phyloP scores from a whole-genome alignment of 2,113 vertebrate species.

The Cebidichthys violaceus region DNA sequence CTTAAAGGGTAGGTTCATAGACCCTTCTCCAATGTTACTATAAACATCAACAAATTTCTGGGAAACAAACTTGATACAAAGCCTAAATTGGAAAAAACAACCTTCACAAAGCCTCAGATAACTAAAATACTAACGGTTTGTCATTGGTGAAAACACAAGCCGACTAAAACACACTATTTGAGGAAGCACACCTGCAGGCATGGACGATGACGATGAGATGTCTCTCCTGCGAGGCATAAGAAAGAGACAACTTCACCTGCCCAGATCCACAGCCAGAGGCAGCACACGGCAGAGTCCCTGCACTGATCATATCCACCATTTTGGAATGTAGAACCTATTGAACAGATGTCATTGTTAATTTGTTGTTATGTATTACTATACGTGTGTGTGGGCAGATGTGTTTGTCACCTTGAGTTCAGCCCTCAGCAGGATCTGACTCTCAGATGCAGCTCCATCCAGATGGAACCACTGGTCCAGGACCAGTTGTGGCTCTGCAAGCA shows the following conservation, averaged over 20 bases:
- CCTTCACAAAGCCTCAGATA: neutral
- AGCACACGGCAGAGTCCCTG: constrained; percentile 73
- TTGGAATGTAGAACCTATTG: constrained; percentile 79
- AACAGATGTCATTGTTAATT: neutral
- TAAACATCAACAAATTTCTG: neutral
- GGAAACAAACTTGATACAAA: neutral
- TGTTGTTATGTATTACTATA: neutral
- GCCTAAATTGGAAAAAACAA: neutral
- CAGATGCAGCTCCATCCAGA: constrained; percentile 79
- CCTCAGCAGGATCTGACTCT: constrained; percentile 88
- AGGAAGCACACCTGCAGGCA: constrained; percentile 86
- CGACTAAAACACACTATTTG: neutral
- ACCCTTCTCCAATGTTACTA: neutral
- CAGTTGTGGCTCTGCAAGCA: constrained; percentile 83
- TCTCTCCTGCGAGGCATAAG: constrained; percentile 81
- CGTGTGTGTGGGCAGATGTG: neutral
- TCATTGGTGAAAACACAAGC: neutral
- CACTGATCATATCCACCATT: constrained; percentile 78
- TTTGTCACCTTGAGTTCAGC: constrained; percentile 87
- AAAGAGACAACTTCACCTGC: constrained; percentile 87
- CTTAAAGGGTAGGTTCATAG: neutral
- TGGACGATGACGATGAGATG: constrained; percentile 87
- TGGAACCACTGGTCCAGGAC: constrained; percentile 88
- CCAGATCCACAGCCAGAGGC: constrained; percentile 59
- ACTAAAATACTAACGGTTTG: neutral